phyloP scores from a whole-genome alignment of 1,140 invertebrate species.

The Diachasmimorpha longicaudata region DNA sequence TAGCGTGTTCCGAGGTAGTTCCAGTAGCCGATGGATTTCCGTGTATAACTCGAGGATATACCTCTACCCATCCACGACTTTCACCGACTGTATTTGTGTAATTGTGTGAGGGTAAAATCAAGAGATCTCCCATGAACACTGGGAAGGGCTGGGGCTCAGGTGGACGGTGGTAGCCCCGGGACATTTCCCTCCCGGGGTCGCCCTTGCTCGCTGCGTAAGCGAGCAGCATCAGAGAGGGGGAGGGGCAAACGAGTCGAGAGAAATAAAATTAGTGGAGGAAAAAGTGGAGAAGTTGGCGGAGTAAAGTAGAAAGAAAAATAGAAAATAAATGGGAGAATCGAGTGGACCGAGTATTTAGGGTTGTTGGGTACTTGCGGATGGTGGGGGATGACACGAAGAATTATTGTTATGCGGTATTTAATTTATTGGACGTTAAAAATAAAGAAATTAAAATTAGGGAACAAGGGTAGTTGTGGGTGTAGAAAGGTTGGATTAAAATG shows the following conservation, averaged over 20 bases:
- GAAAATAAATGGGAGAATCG: not conserved
- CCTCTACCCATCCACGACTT: constrained; percentile 26
- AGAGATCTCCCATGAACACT: constrained; percentile 4
- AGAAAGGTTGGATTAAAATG: too few species aligned
- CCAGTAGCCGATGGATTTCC: constrained; percentile 29
- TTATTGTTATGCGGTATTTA: too few species aligned
- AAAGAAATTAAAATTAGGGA: not conserved
- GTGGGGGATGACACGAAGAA: too few species aligned
- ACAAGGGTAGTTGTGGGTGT: too few species aligned
- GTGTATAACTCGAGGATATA: constrained; percentile 23
- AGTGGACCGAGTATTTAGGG: too few species aligned
- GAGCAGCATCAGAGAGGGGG: not conserved
- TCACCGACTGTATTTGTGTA: not conserved
- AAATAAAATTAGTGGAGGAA: not conserved
- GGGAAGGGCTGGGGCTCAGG: not conserved
- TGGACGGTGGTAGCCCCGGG: not conserved
- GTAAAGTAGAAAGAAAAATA: constrained; percentile 31
- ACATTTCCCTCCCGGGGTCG: not conserved
- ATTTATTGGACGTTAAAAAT: too few species aligned
- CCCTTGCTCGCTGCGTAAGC: not conserved
- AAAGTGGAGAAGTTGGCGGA: not conserved
- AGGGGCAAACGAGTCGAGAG: not conserved
- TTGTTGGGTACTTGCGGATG: too few species aligned
- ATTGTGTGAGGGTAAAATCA: not conserved
- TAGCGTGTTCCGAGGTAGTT: constrained; percentile 14